Base-by-base conservation (phyloP, 1,140 invertebrate genomes). In the Copidosoma floridanum region DNA sequence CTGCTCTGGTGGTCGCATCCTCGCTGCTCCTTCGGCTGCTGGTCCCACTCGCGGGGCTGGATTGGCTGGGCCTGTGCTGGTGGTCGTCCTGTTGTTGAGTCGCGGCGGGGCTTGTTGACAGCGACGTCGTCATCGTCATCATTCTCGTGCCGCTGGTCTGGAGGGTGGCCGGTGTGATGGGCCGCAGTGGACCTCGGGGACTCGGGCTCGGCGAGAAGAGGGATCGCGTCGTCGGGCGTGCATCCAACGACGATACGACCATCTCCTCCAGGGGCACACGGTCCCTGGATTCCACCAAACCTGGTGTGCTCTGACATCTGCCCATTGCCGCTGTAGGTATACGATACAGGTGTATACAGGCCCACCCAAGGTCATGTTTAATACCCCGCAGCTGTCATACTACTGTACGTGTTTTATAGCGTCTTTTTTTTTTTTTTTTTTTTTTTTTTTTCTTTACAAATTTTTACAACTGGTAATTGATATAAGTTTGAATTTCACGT, bases 271-370 rank as follows among this genome's bases (percentile, higher is more conserved):
- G 80, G 12, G 94, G 88, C 50, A 94, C 85, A 68, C 92, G 89
- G 32, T 94, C 94, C 58, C 86, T 85, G 10, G 93, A 95, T 79
- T 98, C 95, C 47, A 98, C 89, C 52, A 98, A 82, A 12, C 95
- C 95, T 18, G 96, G 95, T 27, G 95, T 96, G 63, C 95, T 97
- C 75, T 93, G 91, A 78, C 94, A 95, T 65, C 95, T 86, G 67
- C 93, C 91, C 88, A 97, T 91, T 58, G 93, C 91, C 78, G 91
- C 94, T 97, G 83, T 29, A 63, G 67, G 68, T n/a, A n/a, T n/a
- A n/a, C n/a, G n/a, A n/a, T n/a, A n/a, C n/a, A n/a, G n/a, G n/a
- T n/a, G n/a, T n/a, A n/a, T n/a, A n/a, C n/a, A n/a, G n/a, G n/a
- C n/a, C n/a, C n/a, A n/a, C n/a, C n/a, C n/a, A n/a, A n/a, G n/a